Base-by-base conservation (phyloP, 2,888 invertebrate species). In the Hyalella azteca region DNA sequence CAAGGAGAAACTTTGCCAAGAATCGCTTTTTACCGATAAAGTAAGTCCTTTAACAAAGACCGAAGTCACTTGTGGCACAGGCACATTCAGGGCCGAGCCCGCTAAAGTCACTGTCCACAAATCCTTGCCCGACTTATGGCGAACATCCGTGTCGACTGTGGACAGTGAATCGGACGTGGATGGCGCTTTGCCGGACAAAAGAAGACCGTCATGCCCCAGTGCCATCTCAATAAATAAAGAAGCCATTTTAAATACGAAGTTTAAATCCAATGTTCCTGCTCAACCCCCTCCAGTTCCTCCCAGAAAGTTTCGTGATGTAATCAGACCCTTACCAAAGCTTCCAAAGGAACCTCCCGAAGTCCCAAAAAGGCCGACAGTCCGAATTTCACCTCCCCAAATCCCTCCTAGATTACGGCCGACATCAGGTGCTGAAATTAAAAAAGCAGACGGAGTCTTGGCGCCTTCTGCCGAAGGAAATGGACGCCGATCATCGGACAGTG, bases 41-140 rank as follows among this genome's bases (percentile, higher is more conserved):
- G 45, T 41, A 3, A 41, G 41, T n/a, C 73, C 75, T 13, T 15
- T 26, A 4, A 73, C 81, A 29, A 80, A 77, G 32, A 39, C 40
- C 9, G 75, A 75, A 39, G 29, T 39, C 13, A 22, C 1, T 39
- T 29, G 29, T 26, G 75, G 75, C 2, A 78, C 80, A 7, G 83
- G 83, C 11, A 83, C 83, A 3, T 83, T 81, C 66, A 60, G 83
- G 9, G 83, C 83, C 26, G 83, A 83, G 40, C 81, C 81, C n/a
- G 80, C 80, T 50, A 80, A 81, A 32, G 83, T 83, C n/a, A 80
- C 81, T 13, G 73, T 86, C 50, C 95, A 95, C 89, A 95, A 95
- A 87, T 95, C 95, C 48, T 89, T 95, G 86, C 95, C 95, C 0
- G 94, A 93, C 87, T 89, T 93, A 77, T 93, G 59, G 36, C 59